phyloP scores from a whole-genome alignment of 2,888 invertebrate species.

The Syrista parreyssii region DNA sequence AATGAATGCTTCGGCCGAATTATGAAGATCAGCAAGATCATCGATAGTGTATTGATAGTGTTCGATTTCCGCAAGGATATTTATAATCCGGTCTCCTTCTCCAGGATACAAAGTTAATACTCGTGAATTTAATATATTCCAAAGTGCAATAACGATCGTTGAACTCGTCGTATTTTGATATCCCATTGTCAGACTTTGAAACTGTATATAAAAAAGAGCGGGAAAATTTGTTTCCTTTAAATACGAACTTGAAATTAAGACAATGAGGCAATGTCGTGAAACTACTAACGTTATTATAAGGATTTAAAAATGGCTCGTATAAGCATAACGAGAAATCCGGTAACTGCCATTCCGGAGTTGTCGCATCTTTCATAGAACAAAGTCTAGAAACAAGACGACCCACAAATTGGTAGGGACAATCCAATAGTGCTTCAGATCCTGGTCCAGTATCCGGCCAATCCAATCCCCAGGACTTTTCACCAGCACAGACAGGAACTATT shows the following conservation, averaged over 20 bases:
- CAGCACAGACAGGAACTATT: slow-evolving; percentile 71
- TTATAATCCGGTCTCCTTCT: slow-evolving; percentile 74
- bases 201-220: slow-evolving; percentile 60
- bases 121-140: slow-evolving; percentile 69
- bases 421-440: slow-evolving; percentile 76
- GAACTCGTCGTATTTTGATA: slow-evolving; percentile 74
- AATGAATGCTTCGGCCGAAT: slow-evolving; percentile 70
- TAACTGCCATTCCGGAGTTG: slow-evolving; percentile 78
- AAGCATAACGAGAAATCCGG: slow-evolving; percentile 83
- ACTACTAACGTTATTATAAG: slow-evolving; percentile 73
- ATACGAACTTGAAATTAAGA: slow-evolving; percentile 3
- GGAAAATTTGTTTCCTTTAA: neutral
- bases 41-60: slow-evolving; percentile 68
- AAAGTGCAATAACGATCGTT: slow-evolving; percentile 70
- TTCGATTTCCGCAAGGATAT: slow-evolving; percentile 71
- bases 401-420: slow-evolving; percentile 68
- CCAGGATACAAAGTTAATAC: slow-evolving; percentile 71
- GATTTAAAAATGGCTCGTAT: slow-evolving; percentile 72
- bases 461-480: slow-evolving; percentile 71
- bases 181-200: slow-evolving; percentile 71
- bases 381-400: slow-evolving; percentile 63
- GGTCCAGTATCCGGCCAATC: slow-evolving; percentile 79
- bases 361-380: slow-evolving; percentile 72
- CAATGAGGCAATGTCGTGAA: neutral
- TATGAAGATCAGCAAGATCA: slow-evolving; percentile 66